Evolutionary conservation across 2,113 vertebrate species (phyloP), one percentile per base, ranked within the genome.

Genomic region (Engraulis encrasicolus): DNA sequence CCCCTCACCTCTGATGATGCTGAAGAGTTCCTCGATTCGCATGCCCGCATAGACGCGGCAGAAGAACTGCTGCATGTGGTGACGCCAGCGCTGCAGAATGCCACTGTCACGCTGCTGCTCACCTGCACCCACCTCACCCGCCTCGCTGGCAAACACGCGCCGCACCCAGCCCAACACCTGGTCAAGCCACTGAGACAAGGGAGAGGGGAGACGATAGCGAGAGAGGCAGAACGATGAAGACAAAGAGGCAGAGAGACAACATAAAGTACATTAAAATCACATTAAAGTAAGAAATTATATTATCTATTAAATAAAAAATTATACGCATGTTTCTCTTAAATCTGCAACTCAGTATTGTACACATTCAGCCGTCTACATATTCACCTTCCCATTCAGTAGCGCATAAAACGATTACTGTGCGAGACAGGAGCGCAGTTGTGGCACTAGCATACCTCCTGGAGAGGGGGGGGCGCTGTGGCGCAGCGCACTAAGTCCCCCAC

Each of bases 11-110:
- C 98, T 95, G 90, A 99, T 98, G 84, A 99, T 98, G 90, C 97
- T 97, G 95, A 99, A 99, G 45, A 99, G 97, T 90, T 99, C 98
- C 23, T 99, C 97, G 0, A 99, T 99, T 91, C 98, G 95, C 95
- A 99, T 97, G 92, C 96, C 95, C 81, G 98, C 98, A 0, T 99
- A 99, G 89, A 97, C 96, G 84, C 96, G 96, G 91, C 98, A 99
- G 93, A 99, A 99, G 90, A 99, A 99, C 89, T 97, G 94, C 79
- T 99, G 97, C 91, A 98, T 97, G 0, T 99, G 98, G 89, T 97
- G 97, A 5, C 97, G 93, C 98, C 98, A 99, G 58, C 97, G 97
- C 79, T 96, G 96, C 88, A 99, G 84, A 1, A 95, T 92, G 54
- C 92, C 81, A 80, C 86, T 87, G 23, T 66, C 80, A 0, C 89